These are phyloP conservation scores for Trimorus sp. DNA, from an alignment of 2,888 invertebrate species.

Conservation along the genomic window DNA sequence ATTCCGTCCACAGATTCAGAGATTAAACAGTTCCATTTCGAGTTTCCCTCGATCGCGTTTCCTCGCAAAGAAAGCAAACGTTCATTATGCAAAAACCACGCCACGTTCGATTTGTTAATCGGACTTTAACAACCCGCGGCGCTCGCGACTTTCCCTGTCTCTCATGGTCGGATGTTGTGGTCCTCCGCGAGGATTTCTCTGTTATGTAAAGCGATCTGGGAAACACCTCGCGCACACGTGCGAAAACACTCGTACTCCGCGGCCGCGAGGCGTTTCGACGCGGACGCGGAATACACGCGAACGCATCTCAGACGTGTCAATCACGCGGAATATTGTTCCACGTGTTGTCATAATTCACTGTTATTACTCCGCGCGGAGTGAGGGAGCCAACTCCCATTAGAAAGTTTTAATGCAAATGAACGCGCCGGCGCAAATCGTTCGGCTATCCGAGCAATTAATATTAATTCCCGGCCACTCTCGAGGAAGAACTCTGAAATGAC, in stretches of 20 bases:
- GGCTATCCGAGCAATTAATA: constrained; percentile 1
- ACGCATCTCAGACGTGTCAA: constrained; percentile 21
- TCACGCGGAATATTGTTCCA: constrained; percentile 6
- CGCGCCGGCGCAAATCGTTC: constrained; percentile 8
- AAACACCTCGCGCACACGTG: constrained; percentile 32
- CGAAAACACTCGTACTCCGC: constrained; percentile 11
- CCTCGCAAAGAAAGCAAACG: no score
- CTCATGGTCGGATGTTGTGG: constrained; percentile 50
- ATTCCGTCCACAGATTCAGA: no score
- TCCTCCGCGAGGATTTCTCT: constrained; percentile 66
- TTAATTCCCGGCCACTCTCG: background rate
- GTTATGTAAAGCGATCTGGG: constrained; percentile 67
- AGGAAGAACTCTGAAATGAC: background rate
- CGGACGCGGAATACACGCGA: constrained; percentile 9
- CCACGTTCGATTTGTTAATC: constrained; percentile 22
- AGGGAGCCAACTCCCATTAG: no score
- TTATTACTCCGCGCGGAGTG: constrained; percentile 11
- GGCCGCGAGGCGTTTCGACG: background rate
- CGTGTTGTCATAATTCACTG: background rate
- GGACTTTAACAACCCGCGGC: constrained; percentile 24
- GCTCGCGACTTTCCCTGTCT: constrained; percentile 48
- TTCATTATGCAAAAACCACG: no score
- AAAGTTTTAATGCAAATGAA: constrained; percentile 29
- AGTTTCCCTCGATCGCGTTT: no score
- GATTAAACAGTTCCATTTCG: no score